phyloP scores from a whole-genome alignment of 2,113 vertebrate species.

The Butorides virescens region DNA sequence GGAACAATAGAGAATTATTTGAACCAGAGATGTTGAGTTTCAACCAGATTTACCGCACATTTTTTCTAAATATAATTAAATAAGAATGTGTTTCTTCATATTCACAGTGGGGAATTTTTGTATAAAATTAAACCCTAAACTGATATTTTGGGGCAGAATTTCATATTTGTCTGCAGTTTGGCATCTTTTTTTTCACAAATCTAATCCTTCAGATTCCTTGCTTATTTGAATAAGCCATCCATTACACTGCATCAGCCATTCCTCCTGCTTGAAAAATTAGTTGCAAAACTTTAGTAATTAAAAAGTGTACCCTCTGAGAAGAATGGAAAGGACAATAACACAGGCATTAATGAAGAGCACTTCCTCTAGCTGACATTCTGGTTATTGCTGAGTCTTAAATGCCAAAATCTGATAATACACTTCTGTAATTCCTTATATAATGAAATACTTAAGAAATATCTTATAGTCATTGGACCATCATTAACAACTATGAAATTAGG shows the following conservation, averaged over 20 bases:
- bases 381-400: constrained; percentile 36
- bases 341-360: constrained; percentile 9
- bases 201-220: background rate
- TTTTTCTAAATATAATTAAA: background rate
- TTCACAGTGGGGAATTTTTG: background rate
- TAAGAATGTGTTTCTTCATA: background rate
- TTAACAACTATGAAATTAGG: constrained; percentile 71
- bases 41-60: background rate
- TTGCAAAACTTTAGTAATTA: constrained; percentile 42
- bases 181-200: background rate
- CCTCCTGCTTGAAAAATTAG: background rate
- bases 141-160: background rate
- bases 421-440: constrained; percentile 51
- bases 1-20: background rate
- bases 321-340: constrained; percentile 1
- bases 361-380: background rate
- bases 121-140: background rate
- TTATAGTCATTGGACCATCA: constrained; percentile 17
- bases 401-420: constrained; percentile 42
- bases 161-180: background rate
- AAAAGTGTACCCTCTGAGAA: constrained; percentile 24
- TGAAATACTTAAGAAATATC: constrained; percentile 61
- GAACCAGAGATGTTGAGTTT: background rate
- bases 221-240: background rate
- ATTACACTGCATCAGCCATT: background rate